Percentiles rank a stretch among this genome's conserved stretches.
These are phyloP conservation scores for Steinernema scapterisci DNA, from an alignment of 2,888 invertebrate species.

Conservation along the genomic window DNA sequence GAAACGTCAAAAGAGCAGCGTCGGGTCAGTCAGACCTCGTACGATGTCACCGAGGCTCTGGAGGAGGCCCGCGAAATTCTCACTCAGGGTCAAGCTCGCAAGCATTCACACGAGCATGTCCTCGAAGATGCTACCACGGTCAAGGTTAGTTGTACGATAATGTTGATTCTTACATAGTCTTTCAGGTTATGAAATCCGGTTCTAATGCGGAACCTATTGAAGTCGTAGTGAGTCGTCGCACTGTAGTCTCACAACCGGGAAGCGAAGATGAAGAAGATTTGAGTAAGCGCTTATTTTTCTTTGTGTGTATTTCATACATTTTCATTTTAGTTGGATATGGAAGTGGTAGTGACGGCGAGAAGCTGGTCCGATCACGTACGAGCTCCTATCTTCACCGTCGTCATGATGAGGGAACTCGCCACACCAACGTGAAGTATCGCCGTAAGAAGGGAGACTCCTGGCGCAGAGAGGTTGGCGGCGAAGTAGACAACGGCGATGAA, in stretches of 20 bases:
- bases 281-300: constrained; percentile 23
- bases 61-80: constrained; percentile 50
- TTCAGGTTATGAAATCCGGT: constrained; percentile 36
- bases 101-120: constrained; percentile 43
- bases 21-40: constrained; percentile 20
- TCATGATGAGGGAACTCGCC: constrained; percentile 3
- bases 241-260: constrained; percentile 53
- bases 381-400: background rate
- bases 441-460: constrained; percentile 56
- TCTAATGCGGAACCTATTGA: constrained; percentile 38
- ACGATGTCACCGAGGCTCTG: constrained; percentile 50
- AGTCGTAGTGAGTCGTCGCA: constrained; percentile 41
- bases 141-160: constrained; percentile 29
- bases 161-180: too few relatives aligned
- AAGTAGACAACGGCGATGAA: constrained; percentile 41
- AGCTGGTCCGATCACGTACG: background rate
- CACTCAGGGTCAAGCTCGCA: constrained; percentile 41
- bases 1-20: too few relatives aligned
- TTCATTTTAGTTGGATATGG: constrained; percentile 4
- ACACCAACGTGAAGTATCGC: constrained; percentile 51
- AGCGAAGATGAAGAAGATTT: constrained; percentile 56
- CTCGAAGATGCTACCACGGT: constrained; percentile 50
- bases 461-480: constrained; percentile 50
- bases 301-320: background rate
- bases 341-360: constrained; percentile 6